Evolutionary conservation across 2,888 invertebrate genomes (phyloP).

Genomic region (Gortyna flavago): DNA sequence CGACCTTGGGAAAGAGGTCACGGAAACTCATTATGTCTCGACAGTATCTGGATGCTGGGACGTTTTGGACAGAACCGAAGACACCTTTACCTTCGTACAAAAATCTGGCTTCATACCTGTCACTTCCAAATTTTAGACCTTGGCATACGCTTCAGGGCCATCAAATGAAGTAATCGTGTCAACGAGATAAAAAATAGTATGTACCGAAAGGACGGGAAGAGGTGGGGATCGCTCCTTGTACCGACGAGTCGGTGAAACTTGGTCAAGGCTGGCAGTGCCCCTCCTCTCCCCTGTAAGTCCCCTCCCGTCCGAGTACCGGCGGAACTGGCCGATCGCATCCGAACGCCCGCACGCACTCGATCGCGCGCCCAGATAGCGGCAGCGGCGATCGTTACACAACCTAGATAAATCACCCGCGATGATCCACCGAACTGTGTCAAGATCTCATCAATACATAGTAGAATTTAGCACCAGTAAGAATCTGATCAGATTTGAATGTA

Average conservation of each 20-base stretch:
- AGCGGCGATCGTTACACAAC: conserved; percentile 85
- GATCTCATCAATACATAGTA: conserved; percentile 76
- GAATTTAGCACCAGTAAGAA: conserved; percentile 60
- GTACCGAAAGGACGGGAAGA: conserved; percentile 87
- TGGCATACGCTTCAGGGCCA: conserved; percentile 79
- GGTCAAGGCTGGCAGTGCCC: conserved; percentile 87
- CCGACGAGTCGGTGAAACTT: conserved; percentile 89
- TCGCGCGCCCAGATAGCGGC: conserved; percentile 82
- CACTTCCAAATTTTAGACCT: conserved; percentile 74
- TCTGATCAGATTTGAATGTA: conserved; percentile 54
- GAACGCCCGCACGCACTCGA: conserved; percentile 82
- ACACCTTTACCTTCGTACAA: conserved; percentile 10
- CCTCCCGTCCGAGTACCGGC: conserved; percentile 74
- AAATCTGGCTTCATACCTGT: conserved; percentile 49
- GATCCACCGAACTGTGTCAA: conserved; percentile 87
- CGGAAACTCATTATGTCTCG: conserved; percentile 66
- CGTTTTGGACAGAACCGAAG: conserved; percentile 22
- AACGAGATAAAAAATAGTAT: conserved; percentile 81
- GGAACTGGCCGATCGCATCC: conserved; percentile 81
- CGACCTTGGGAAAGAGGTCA: conserved; percentile 79
- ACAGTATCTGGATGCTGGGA: conserved; percentile 25
- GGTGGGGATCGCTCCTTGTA: conserved; percentile 89
- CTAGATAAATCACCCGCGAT: conserved; percentile 85
- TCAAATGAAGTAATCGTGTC: conserved; percentile 86
- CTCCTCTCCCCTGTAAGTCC: conserved; percentile 73